Percentiles rank a stretch among this genome's conserved stretches.
phyloP scores from a whole-genome alignment of 2,888 invertebrate genomes.

The Thyatira batis region DNA sequence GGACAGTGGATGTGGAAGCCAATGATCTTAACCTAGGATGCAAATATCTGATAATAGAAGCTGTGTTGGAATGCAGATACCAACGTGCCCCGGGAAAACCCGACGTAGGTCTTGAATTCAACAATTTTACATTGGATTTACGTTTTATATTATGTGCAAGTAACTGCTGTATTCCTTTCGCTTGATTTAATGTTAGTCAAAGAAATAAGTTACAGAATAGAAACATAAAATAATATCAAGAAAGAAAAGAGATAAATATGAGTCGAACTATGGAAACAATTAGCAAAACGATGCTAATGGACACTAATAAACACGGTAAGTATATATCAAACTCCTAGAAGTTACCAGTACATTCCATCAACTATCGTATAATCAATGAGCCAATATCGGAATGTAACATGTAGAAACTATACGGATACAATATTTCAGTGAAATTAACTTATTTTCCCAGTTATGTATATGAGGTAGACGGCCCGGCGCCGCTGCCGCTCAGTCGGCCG shows the following conservation, averaged over 20 bases:
- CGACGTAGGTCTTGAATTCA: background rate
- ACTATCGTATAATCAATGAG: constrained; percentile 26
- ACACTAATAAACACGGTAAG: background rate
- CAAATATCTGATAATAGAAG: background rate
- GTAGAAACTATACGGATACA: constrained; percentile 38
- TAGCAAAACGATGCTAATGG: background rate
- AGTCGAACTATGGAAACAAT: background rate
- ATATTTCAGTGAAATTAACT: constrained; percentile 67
- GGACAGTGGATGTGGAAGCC: background rate
- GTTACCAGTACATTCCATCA: constrained; percentile 12
- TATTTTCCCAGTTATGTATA: constrained; percentile 59
- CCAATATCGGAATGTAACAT: constrained; percentile 36
- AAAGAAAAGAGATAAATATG: background rate
- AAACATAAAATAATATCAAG: background rate
- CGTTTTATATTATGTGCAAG: background rate
- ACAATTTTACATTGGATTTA: background rate
- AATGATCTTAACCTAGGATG: background rate
- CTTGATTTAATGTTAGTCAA: background rate
- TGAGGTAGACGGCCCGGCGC: constrained; percentile 60
- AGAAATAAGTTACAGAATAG: background rate
- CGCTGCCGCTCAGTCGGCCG: constrained; percentile 44
- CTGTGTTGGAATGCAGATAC: background rate
- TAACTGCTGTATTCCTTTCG: background rate
- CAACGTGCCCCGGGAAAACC: background rate
- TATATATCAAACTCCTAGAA: background rate